Base-by-base conservation (phyloP, 2,113 vertebrate species). In the Percina caprodes region DNA sequence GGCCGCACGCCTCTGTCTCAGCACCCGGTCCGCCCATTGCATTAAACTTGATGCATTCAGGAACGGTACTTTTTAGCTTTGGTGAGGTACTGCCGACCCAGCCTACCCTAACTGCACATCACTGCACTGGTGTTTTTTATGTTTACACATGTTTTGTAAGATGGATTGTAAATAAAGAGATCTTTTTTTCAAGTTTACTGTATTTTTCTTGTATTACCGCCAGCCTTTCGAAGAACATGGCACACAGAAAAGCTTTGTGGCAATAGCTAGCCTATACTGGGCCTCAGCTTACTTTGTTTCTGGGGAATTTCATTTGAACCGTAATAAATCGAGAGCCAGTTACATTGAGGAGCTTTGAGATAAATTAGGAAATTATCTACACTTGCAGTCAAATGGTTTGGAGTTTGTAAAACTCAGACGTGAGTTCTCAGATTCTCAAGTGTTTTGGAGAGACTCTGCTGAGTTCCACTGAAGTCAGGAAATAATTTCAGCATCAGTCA, bases 141-240 rank as follows among this genome's bases (percentile, higher is more conserved):
- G 49, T 81, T 83, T 67, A 79, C 18, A 51, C 13, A 35, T 1
- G 19, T 48, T 82, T n/a, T 48, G 8, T 63, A 68, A 59, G n/a
- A 73, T 79, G 42, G n/a, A 46, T 26, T 82, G 42, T 74, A 77
- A 88, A 91, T 84, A 77, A 86, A 86, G 3, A n/a, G 3, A 46
- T 79, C 23, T 6, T 54, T n/a, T n/a, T 49, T 79, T 74, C 23
- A 14, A 19, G 30, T 51, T 7, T 6, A 10, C 3, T 19, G 3
- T 42, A 3, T 26, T 35, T 39, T 51, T 54, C 4, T 39, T 2
- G 30, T n/a, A 18, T 33, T 24, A 10, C 12, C 48, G 58, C 4
- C 6, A 10, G 33, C 4, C 21, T 65, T 56, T 65, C 15, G 26
- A 26, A 59, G 55, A 69, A 35, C 30, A 45, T 19, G 23, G 6